Percentiles rank a stretch among this genome's conserved stretches.
These are phyloP conservation scores for Orius insidiosus DNA, from an alignment of 1,140 invertebrate genomes.

Conservation along the genomic window DNA sequence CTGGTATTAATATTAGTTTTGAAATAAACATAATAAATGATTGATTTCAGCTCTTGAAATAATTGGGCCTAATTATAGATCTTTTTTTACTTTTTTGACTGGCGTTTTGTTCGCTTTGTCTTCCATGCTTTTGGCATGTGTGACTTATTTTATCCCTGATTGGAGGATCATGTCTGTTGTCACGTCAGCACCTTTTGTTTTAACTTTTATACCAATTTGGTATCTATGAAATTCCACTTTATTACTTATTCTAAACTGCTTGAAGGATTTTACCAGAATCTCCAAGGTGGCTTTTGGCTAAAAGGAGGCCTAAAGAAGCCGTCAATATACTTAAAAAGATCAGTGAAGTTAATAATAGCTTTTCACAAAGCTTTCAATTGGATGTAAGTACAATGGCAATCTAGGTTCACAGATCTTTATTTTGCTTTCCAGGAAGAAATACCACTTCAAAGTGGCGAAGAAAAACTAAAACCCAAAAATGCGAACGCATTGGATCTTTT, in stretches of 20 bases:
- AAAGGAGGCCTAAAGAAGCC: constrained; percentile 60
- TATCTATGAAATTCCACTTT: constrained; percentile 22
- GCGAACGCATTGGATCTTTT: constrained; percentile 55
- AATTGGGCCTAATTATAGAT: constrained; percentile 75
- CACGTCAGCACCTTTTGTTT: constrained; percentile 65
- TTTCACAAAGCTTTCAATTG: constrained; percentile 34
- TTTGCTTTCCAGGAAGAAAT: constrained; percentile 47
- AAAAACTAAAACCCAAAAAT: constrained; percentile 32
- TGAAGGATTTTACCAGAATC: constrained; percentile 62
- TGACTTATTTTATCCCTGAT: constrained; percentile 65
- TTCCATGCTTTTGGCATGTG: constrained; percentile 56
- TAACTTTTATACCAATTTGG: constrained; percentile 71
- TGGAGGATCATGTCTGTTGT: constrained; percentile 62
- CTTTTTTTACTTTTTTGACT: constrained; percentile 77
- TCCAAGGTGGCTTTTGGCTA: constrained; percentile 65
- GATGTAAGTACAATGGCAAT: neutral
- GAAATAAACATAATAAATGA: neutral
- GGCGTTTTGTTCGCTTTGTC: constrained; percentile 77
- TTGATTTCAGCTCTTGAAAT: constrained; percentile 59
- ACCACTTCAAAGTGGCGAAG: constrained; percentile 40
- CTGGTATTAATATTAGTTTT: constrained; percentile 45
- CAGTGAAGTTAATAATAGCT: constrained; percentile 53
- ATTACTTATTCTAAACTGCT: neutral
- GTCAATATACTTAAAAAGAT: constrained; percentile 54
- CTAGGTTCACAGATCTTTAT: constrained; percentile 3